Evolutionary conservation across 2,888 invertebrate genomes (phyloP), one percentile per base, ranked within the genome.

Genomic region (Ophion obscuratus): DNA sequence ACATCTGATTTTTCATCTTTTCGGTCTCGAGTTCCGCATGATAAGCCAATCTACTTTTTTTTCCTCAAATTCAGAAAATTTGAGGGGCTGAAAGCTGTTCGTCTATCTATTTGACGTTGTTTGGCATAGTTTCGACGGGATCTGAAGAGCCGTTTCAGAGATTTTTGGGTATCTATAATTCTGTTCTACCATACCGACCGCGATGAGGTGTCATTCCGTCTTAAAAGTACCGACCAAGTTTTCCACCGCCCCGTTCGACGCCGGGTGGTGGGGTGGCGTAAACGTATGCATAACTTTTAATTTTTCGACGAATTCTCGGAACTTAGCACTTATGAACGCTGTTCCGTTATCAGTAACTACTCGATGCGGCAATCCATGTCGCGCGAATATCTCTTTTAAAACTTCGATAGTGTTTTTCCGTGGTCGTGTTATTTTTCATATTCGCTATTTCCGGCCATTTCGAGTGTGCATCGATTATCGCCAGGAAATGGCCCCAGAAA

Each of bases 371-470:
- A 77, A 80, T 17, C 84, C 84, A 47, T 84, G 81, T 53, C 80
- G 77, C 27, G 80, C 59, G 47, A 86, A 87, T 57, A 80, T 68
- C 47, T 81, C 74, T 61, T 71, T 75, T 0, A 86, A 78, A 36
- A 67, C 75, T 5, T 57, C 57, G 66, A 84, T 88, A 4, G 87
- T 61, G 57, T 68, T n/a, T 73, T 62, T 83, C 78, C 10, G 81
- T 67, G n/a, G 87, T 87, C 11, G 80, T 86, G 24, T 75, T 70
- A 14, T 53, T 47, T 66, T 40, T 66, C 82, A 86, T 83, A 20
- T 53, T 64, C 17, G 53, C 20, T 17, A 88, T 64, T 73, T 90
- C 90, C 20, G 87, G 31, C 81, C 86, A 87, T 61, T 87, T 88
- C 36, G 83, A 84, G 59, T 83, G 79, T 9, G 87, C 68, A 66